Conservation (phyloP, 1,140 invertebrate genomes). For the Calosoma granatense region DNA sequence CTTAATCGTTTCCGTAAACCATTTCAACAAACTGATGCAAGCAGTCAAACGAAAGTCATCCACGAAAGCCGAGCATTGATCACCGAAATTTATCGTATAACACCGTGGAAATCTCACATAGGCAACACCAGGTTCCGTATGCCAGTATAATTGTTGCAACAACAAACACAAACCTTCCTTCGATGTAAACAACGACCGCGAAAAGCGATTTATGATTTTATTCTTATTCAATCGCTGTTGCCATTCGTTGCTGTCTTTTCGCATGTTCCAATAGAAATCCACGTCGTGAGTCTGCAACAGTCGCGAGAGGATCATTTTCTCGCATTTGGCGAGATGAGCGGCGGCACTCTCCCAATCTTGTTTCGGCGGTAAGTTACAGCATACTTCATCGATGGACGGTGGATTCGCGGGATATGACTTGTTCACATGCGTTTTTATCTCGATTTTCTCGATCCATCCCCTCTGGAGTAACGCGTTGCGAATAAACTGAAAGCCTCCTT, state of each 20-base stretch:
- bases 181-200: constrained; percentile 75
- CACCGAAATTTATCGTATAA: constrained; percentile 61
- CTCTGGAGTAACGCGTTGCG: constrained; percentile 43
- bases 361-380: constrained; percentile 38
- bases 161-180: constrained; percentile 80
- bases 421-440: constrained; percentile 23
- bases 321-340: constrained; percentile 38
- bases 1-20: constrained; percentile 51
- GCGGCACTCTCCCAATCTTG: constrained; percentile 35
- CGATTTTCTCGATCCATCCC: constrained; percentile 55
- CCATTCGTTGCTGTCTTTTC: constrained; percentile 68
- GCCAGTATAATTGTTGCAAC: constrained; percentile 82
- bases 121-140: constrained; percentile 68
- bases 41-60: constrained; percentile 84
- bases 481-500: constrained; percentile 39
- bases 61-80: constrained; percentile 79
- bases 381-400: constrained; percentile 23
- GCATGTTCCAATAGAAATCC: constrained; percentile 81
- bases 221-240: constrained; percentile 47
- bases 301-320: constrained; percentile 50
- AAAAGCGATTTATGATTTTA: constrained; percentile 66
- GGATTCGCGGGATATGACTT: background rate
- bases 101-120: constrained; percentile 77
- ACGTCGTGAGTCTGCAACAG: constrained; percentile 55
- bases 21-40: constrained; percentile 72